A percentile compares a stretch with the other conserved stretches of the same genome.
These are phyloP conservation scores for Camponotus vicinus DNA, from an alignment of 1,140 invertebrate genomes.

Conservation along the genomic window DNA sequence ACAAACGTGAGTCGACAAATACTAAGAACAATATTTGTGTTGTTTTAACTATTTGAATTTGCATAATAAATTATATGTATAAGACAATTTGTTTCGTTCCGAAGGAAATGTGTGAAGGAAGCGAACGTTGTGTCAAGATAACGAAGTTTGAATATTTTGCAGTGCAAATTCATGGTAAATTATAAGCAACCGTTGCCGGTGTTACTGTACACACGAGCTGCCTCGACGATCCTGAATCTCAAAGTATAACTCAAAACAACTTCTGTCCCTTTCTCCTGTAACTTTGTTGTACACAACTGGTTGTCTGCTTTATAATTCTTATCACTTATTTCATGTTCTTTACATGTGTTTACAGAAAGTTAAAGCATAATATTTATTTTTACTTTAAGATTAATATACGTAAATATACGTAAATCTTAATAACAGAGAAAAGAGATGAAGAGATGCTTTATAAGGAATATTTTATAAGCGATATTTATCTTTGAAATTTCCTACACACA, in stretches of 20 bases:
- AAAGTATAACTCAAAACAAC: constrained; percentile 57
- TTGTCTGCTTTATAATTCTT: constrained; percentile 41
- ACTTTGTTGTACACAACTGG: constrained; percentile 23
- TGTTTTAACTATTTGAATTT: constrained; percentile 41
- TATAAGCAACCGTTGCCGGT: constrained; percentile 33
- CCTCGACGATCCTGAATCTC: constrained; percentile 37
- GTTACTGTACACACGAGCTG: constrained; percentile 21
- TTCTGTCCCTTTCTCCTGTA: constrained; percentile 31
- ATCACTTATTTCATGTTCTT: not conserved
- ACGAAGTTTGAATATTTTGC: constrained; percentile 59
- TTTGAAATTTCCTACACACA: not conserved
- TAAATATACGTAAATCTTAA: not conserved
- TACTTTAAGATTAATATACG: not conserved
- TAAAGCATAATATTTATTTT: not conserved
- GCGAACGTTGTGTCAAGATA: constrained; percentile 40
- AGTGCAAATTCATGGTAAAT: constrained; percentile 39
- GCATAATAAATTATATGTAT: constrained; percentile 42
- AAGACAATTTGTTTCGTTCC: constrained; percentile 33
- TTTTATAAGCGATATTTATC: not conserved
- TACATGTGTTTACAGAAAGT: not conserved
- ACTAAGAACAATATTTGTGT: constrained; percentile 23
- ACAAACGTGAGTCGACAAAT: constrained; percentile 1
- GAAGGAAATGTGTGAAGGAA: constrained; percentile 39
- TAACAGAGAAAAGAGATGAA: not conserved
- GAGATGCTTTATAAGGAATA: not conserved